Evolutionary conservation across 2,113 vertebrate genomes (phyloP), one percentile per base, ranked within the genome.

Genomic region (Isurus oxyrinchus): DNA sequence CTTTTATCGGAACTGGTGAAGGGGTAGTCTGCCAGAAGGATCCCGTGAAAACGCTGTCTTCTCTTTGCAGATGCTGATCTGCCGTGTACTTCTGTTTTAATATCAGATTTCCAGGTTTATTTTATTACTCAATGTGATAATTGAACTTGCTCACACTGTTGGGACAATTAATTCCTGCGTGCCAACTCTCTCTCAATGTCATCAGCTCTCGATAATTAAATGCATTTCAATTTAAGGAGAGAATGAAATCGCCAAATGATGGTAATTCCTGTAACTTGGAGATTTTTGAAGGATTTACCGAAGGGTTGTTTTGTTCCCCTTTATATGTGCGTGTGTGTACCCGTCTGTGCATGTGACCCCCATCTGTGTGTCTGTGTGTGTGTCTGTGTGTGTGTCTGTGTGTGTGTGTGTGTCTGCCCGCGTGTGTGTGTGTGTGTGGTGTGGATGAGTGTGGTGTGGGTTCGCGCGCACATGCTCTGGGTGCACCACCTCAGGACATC

Each of bases 101-200:
- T 93, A 61, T n/a, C 90, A 94, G 90, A 23, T 63, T 94, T 16
- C 90, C 59, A 94, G 90, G 31, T 94, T 63, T 94, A 66, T 94
- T 94, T 94, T 63, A 94, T 94, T 66, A 61, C 90, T 94, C 35
- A 76, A 94, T 94, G 90, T 59, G n/a, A 61, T 94, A 94, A 94
- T 63, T 94, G 90, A 63, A 63, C 90, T 40, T 19, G 35, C 57
- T 94, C 59, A 63, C 90, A 40, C 59, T 94, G 59, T 40, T 14
- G 5, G 90, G 59, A 94, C 90, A 94, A 94, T 94, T 94, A 94
- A 94, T 94, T 94, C 59, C 57, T 93, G 31, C n/a, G n/a, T 40
- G 90, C 90, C n/a, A 49, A 40, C 59, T 94, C 59, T 61, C 59
- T 94, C n/a, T 61, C 90, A 94, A 63, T 66, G 90, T 94, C 90